These are phyloP conservation scores for Parasteatoda lunata DNA, from an alignment of 2,888 invertebrate genomes.

Conservation along the genomic window DNA sequence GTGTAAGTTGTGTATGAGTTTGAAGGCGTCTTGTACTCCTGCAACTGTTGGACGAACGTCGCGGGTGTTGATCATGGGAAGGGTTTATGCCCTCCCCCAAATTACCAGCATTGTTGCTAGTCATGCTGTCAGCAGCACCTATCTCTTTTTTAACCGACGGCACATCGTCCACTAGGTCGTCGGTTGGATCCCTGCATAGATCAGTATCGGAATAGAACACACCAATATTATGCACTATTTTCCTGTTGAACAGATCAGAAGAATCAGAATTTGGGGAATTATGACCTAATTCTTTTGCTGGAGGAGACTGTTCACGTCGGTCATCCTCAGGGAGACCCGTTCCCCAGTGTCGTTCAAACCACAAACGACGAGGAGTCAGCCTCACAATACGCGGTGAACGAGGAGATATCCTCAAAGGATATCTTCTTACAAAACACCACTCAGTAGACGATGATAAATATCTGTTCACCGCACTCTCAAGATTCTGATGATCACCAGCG, in stretches of 20 bases:
- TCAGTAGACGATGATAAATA: constrained; percentile 3
- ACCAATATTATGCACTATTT: constrained; percentile 63
- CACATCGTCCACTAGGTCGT: neutral
- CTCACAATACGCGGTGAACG: constrained; percentile 6
- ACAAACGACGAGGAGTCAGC: constrained; percentile 39
- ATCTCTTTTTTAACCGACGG: constrained; percentile 37
- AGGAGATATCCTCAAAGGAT: constrained; percentile 23
- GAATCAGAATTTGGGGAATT: neutral
- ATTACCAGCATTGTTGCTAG: constrained; percentile 7
- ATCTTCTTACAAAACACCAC: constrained; percentile 4
- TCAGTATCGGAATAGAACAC: constrained; percentile 69
- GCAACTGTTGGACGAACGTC: constrained; percentile 25
- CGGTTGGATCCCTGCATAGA: constrained; percentile 30
- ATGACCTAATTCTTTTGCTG: constrained; percentile 37
- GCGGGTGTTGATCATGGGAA: constrained; percentile 27
- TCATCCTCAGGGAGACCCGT: constrained; percentile 20
- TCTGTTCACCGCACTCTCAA: constrained; percentile 13
- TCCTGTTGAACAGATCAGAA: neutral
- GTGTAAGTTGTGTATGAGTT: constrained; percentile 42
- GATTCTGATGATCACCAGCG: neutral
- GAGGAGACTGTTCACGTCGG: constrained; percentile 27
- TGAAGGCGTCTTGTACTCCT: constrained; percentile 22
- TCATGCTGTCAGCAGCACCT: constrained; percentile 7
- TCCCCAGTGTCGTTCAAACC: constrained; percentile 58
- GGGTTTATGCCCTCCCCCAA: constrained; percentile 15